These are phyloP conservation scores for Auanema sp. DNA, from an alignment of 2,888 invertebrate species.

Conservation along the genomic window DNA sequence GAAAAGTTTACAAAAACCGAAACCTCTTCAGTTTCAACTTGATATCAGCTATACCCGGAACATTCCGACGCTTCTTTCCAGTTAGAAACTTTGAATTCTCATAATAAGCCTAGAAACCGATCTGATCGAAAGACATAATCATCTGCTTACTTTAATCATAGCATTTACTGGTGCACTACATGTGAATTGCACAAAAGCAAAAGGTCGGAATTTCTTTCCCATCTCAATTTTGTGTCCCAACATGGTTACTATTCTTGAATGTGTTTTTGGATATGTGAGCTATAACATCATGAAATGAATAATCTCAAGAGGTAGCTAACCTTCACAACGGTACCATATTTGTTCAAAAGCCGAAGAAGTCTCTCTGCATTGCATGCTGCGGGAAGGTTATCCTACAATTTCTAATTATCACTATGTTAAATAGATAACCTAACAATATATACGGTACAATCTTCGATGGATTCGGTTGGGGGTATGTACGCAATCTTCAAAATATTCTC, in stretches of 20 bases:
- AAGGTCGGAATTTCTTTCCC: not conserved
- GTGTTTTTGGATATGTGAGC: not conserved
- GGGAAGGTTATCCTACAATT: conserved; percentile 15
- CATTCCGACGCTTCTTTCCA: no score
- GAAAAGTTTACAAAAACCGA: no score
- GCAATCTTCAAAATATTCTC: not conserved
- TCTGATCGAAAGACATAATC: not conserved
- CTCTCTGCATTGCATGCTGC: conserved; percentile 1
- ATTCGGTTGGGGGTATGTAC: not conserved
- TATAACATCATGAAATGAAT: not conserved
- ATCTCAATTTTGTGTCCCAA: not conserved
- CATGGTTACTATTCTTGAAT: not conserved
- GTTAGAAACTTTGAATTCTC: no score
- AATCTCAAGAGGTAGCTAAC: not conserved
- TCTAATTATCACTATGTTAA: not conserved
- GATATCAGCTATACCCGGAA: no score
- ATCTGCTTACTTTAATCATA: conserved; percentile 20
- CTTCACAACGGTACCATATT: conserved; percentile 18
- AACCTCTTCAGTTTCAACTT: no score
- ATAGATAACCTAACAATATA: conserved; percentile 18
- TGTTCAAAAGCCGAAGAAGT: not conserved
- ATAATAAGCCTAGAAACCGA: not conserved
- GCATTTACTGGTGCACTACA: conserved; percentile 4
- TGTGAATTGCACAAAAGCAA: conserved; percentile 25
- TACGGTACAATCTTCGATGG: conserved; percentile 5